Base-by-base conservation (phyloP, 2,888 invertebrate genomes). In the Scaptomyza tumidula region DNA sequence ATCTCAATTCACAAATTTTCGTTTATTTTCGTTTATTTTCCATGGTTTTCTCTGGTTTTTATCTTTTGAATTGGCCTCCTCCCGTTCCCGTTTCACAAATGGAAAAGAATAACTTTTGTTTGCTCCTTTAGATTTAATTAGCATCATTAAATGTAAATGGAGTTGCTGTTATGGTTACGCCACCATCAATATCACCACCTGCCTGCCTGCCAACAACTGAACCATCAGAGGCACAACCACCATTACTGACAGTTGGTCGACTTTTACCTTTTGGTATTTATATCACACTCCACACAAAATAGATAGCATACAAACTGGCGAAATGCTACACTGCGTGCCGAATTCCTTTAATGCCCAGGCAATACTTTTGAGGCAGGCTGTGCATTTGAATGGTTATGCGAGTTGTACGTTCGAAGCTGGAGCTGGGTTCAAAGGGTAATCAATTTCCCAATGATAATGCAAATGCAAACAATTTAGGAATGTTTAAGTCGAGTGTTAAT, bases 91-190 rank as follows among this genome's bases (percentile, higher is more conserved):
- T 45, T 6, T 10, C 14, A 27, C 13, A 53, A 62, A 33, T 13
- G 7, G 29, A 31, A 48, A 44, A 37, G 49, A 10, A 46, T n/a
- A 63, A 59, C 63, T 71, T 73, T 73, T 76, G 71, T 75, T 59
- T 39, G 45, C 71, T 71, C 71, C 60, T 39, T 45, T 71, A 68
- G 66, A 80, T 89, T 90, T 89, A 89, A 90, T 88, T 89, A 79
- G 78, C 59, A 71, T 79, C 80, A 81, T 90, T 90, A 83, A 83
- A 70, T 33, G 73, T 69, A 80, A 89, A 88, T 82, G 76, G 59
- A 76, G 78, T 75, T 75, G 83, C 78, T 77, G 67, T 71, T 75
- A 58, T 79, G 59, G 53, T 57, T 16, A 11, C 46, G 13, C 35
- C 56, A 29, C 35, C 56, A 29, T 31, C 52, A 19, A 11, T 35